Evolutionary conservation across 2,113 vertebrate species (phyloP).

Genomic region (Lagopus muta): DNA sequence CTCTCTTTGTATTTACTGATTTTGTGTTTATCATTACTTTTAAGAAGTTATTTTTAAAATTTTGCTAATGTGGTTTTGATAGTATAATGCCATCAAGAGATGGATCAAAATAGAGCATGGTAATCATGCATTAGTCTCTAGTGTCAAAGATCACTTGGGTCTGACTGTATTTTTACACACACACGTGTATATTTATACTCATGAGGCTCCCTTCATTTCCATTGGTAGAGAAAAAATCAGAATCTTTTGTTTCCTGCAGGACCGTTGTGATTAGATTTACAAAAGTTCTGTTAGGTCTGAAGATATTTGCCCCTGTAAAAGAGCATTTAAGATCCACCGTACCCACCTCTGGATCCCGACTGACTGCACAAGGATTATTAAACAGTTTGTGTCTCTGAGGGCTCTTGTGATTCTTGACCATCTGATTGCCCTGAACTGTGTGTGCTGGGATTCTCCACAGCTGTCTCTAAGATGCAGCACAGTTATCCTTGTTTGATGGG

Average conservation of each 20-base stretch:
- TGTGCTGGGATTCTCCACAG: neutral
- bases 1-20: conserved; percentile 23
- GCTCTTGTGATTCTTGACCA: neutral
- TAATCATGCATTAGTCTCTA: neutral
- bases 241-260: neutral
- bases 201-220: neutral
- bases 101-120: neutral
- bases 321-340: neutral
- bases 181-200: rapidly evolving
- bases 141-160: neutral
- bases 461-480: neutral
- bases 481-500: neutral
- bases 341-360: neutral
- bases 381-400: neutral
- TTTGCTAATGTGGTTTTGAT: neutral
- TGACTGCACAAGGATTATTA: neutral
- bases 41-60: neutral
- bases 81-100: neutral
- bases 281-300: neutral
- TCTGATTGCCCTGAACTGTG: neutral
- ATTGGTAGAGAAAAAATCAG: neutral
- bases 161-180: neutral
- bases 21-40: conserved; percentile 3
- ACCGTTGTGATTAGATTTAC: neutral
- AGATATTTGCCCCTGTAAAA: neutral